These are phyloP conservation scores for Limnephilus marmoratus DNA, from an alignment of 2,888 invertebrate genomes.

Conservation along the genomic window DNA sequence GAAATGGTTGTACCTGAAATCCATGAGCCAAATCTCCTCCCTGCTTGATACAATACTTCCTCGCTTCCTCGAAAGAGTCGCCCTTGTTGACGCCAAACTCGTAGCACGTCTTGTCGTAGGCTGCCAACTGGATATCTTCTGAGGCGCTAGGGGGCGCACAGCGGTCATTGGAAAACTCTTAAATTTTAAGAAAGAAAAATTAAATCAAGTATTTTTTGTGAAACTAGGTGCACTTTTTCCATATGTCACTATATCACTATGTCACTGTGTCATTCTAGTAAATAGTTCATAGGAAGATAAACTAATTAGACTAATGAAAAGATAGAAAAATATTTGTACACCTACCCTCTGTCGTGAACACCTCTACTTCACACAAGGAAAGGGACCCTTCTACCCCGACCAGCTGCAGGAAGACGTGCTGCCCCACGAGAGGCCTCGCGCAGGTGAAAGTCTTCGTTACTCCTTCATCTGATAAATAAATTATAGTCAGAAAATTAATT, in stretches of 20 bases:
- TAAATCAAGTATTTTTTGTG: conserved; percentile 64
- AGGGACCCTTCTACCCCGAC: conserved; percentile 94
- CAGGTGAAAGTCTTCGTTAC: conserved; percentile 93
- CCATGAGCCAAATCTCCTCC: conserved; percentile 86
- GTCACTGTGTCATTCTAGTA: too few relatives aligned
- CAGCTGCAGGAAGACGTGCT: conserved; percentile 92
- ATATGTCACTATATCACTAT: too few relatives aligned
- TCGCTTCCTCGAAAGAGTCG: conserved; percentile 89
- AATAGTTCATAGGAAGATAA: too few relatives aligned
- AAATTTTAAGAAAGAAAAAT: conserved; percentile 54
- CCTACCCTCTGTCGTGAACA: conserved; percentile 93
- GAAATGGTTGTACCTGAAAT: conserved; percentile 75
- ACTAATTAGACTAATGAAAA: too few relatives aligned
- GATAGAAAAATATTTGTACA: neutral
- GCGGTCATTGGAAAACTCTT: conserved; percentile 91
- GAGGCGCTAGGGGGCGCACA: conserved; percentile 86
- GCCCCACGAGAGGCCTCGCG: conserved; percentile 89
- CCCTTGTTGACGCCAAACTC: conserved; percentile 91
- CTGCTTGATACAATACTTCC: conserved; percentile 84
- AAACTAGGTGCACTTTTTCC: too few relatives aligned
- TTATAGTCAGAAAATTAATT: neutral
- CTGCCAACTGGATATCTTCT: conserved; percentile 88
- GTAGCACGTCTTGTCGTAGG: conserved; percentile 92
- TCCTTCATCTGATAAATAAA: conserved; percentile 85
- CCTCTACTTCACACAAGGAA: conserved; percentile 94